A percentile compares a stretch with the other conserved stretches of the same genome.
Evolutionary conservation across 2,888 invertebrate genomes (phyloP).

Genomic region (Phasia obesa): DNA sequence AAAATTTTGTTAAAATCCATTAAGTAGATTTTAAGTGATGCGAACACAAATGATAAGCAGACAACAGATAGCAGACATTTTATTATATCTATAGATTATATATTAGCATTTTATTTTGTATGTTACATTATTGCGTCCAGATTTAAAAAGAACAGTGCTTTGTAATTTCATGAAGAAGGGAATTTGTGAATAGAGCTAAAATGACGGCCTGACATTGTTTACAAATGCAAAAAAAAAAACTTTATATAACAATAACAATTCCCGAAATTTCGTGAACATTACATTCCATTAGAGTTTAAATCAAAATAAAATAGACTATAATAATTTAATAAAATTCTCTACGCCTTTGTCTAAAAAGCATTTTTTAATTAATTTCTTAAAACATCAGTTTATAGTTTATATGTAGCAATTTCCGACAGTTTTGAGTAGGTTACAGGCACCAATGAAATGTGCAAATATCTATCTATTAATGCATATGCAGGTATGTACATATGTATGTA

Average conservation of each 20-base stretch:
- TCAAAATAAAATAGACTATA: not conserved
- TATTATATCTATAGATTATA: too few species aligned
- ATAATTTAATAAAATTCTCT: slow-evolving; percentile 15
- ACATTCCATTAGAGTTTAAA: slow-evolving; percentile 1
- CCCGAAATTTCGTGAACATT: slow-evolving; percentile 2
- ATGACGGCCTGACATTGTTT: slow-evolving; percentile 19
- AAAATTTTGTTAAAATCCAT: too few species aligned
- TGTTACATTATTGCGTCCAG: too few species aligned
- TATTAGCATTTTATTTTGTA: too few species aligned
- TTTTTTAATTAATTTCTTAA: slow-evolving; percentile 7
- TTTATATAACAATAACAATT: slow-evolving; percentile 17
- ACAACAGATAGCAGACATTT: too few species aligned
- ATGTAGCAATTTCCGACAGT: slow-evolving; percentile 39
- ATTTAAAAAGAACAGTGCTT: too few species aligned
- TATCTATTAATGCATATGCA: too few species aligned
- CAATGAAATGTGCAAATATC: slow-evolving; percentile 9
- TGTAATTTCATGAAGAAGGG: not conserved
- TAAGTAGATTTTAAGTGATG: too few species aligned
- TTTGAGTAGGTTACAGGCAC: slow-evolving; percentile 49
- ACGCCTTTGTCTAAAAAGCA: slow-evolving; percentile 30
- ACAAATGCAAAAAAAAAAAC: slow-evolving; percentile 35
- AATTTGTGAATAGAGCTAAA: slow-evolving; percentile 20
- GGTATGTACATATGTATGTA: too few species aligned
- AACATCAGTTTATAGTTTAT: not conserved
- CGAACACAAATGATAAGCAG: too few species aligned